Conservation (phyloP, 2,113 vertebrate genomes). For the Orcinus orca region DNA sequence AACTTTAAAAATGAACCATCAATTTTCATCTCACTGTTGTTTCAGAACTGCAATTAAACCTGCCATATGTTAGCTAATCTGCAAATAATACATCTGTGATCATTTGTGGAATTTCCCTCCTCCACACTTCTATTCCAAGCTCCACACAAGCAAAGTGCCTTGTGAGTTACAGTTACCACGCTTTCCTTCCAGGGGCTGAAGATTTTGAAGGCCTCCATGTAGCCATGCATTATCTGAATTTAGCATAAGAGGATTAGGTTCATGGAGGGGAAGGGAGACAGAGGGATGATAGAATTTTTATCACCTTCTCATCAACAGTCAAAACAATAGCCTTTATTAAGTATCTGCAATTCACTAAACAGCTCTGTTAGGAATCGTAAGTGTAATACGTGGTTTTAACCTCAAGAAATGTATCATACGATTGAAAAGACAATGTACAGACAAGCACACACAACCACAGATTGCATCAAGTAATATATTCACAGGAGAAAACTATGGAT, state of each 20-base stretch:
- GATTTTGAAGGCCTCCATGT: not conserved
- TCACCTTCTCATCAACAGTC: not conserved
- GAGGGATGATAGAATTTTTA: not conserved
- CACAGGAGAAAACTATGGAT: not conserved
- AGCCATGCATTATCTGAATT: not conserved
- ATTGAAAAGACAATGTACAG: not conserved
- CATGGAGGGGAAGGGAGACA: not conserved
- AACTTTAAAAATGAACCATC: constrained; percentile 57
- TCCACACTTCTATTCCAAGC: constrained; percentile 82
- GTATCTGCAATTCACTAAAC: not conserved
- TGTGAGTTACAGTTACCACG: constrained; percentile 32
- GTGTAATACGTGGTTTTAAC: not conserved
- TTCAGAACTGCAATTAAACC: constrained; percentile 71
- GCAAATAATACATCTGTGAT: constrained; percentile 77
- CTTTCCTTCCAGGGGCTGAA: not conserved
- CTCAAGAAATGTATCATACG: not conserved
- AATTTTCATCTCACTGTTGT: constrained; percentile 50
- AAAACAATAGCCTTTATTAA: not conserved
- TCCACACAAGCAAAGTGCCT: constrained; percentile 62
- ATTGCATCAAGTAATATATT: not conserved
- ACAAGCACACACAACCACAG: not conserved
- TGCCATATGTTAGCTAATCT: constrained; percentile 77
- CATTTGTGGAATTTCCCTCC: constrained; percentile 81
- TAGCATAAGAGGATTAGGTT: not conserved
- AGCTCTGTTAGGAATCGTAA: not conserved